Conservation (phyloP, 1,140 invertebrate species). For the Drosophila tsacasi region DNA sequence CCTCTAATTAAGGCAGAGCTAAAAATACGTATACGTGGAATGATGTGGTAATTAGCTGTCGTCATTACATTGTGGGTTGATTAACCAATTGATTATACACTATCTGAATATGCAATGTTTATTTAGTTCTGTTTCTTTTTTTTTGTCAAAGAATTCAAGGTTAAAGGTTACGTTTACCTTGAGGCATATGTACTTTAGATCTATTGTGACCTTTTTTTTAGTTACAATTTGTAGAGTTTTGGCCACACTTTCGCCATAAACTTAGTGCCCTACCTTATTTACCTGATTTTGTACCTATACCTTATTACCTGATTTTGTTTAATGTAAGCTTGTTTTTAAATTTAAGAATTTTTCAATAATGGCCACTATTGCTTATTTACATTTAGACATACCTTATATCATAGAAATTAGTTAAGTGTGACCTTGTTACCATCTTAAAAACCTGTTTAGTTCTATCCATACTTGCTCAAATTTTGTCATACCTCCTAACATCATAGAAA, state of each 20-base stretch:
- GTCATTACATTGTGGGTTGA: conserved; percentile 14
- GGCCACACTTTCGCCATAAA: too few species aligned
- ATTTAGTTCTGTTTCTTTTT: background rate
- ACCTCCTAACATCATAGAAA: too few species aligned
- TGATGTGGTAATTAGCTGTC: conserved; percentile 56
- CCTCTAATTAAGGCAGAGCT: conserved; percentile 32
- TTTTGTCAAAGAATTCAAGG: background rate
- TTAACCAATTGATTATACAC: conserved; percentile 18
- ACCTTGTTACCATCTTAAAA: background rate
- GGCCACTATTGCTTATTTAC: too few species aligned
- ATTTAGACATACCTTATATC: too few species aligned
- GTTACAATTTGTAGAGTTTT: too few species aligned
- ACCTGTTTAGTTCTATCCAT: background rate
- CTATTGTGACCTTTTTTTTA: too few species aligned
- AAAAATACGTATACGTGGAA: conserved; percentile 43
- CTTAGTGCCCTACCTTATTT: too few species aligned
- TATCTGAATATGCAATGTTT: background rate
- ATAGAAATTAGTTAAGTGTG: background rate
- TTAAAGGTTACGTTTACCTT: background rate
- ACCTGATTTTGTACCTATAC: too few species aligned
- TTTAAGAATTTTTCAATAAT: too few species aligned
- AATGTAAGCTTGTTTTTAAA: too few species aligned
- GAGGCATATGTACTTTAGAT: too few species aligned
- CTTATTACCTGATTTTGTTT: too few species aligned
- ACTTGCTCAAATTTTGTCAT: background rate